Evolutionary conservation across 2,888 invertebrate species (phyloP).

Genomic region (Phyllotreta striolata): DNA sequence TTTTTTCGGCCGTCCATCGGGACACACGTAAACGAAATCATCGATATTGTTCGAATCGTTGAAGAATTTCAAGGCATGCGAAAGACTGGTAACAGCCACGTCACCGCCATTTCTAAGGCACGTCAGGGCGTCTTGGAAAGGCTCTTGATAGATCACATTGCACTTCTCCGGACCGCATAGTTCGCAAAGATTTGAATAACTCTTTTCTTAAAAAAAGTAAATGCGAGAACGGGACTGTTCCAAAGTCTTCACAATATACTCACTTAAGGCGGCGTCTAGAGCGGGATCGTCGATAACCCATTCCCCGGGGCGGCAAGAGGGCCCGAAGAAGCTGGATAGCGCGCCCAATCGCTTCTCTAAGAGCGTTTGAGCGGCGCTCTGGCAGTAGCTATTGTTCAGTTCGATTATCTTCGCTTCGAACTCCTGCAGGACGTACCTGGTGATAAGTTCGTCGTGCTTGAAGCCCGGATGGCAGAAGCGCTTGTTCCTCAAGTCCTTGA

Average conservation of each 20-base stretch:
- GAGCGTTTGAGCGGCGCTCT: conserved; percentile 55
- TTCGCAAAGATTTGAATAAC: conserved; percentile 50
- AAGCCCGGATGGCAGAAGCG: conserved; percentile 75
- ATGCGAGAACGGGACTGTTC: too few relatives aligned
- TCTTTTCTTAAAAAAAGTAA: conserved; percentile 40
- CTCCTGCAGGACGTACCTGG: conserved; percentile 68
- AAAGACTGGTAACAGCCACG: conserved; percentile 65
- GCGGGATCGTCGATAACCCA: conserved; percentile 67
- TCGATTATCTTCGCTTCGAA: conserved; percentile 62
- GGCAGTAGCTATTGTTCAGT: conserved; percentile 43
- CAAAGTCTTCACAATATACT: conserved; percentile 52
- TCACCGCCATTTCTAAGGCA: conserved; percentile 63
- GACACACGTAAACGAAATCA: conserved; percentile 54
- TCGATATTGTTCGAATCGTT: conserved; percentile 41
- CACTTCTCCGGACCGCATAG: conserved; percentile 47
- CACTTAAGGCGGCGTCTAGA: conserved; percentile 68
- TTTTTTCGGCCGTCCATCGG: conserved; percentile 51
- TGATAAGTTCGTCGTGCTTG: conserved; percentile 65
- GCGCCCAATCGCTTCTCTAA: conserved; percentile 69
- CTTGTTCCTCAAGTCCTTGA: conserved; percentile 63
- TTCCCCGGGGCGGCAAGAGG: conserved; percentile 76
- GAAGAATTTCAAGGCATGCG: conserved; percentile 54
- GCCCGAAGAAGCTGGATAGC: conserved; percentile 70
- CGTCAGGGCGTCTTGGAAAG: conserved; percentile 51
- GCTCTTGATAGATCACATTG: conserved; percentile 42